These are phyloP conservation scores for Thymallus thymallus DNA, from an alignment of 2,113 vertebrate species.

Conservation along the genomic window DNA sequence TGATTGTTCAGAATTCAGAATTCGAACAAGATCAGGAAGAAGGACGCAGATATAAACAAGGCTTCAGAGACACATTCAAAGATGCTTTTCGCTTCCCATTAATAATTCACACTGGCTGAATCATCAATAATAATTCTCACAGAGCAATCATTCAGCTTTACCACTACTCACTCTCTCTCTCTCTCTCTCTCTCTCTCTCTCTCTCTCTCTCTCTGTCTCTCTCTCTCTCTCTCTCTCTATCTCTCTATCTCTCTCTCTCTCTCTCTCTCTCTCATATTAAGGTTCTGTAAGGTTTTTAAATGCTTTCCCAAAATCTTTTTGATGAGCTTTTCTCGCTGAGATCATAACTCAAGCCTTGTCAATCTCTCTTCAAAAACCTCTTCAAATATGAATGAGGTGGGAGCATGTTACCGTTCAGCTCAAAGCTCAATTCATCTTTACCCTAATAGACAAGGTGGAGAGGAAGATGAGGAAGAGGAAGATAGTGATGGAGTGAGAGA, in stretches of 20 bases:
- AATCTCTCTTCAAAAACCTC: conserved; percentile 40
- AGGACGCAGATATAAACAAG: no score
- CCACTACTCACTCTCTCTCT: conserved; percentile 49
- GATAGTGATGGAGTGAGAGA: conserved; percentile 59
- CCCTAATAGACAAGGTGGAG: conserved; percentile 68
- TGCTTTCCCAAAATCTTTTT: not conserved
- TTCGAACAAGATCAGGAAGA: no score
- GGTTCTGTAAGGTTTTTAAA: not conserved
- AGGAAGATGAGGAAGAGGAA: conserved; percentile 42
- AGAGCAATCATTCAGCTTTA: conserved; percentile 76
- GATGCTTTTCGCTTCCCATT: conserved; percentile 74
- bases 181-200: no score
- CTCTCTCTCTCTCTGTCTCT: no score
- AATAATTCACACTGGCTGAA: conserved; percentile 80
- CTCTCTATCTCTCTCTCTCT: conserved; percentile 6
- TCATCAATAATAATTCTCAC: conserved; percentile 82
- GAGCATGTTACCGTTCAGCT: no score
- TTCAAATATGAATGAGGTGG: no score
- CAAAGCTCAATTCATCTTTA: conserved; percentile 56
- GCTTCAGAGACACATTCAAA: conserved; percentile 71
- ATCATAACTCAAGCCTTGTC: conserved; percentile 58
- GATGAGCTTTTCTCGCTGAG: conserved; percentile 34
- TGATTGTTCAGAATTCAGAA: no score
- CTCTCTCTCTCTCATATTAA: conserved; percentile 21
- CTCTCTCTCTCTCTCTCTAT: not conserved